Base-by-base conservation (phyloP, 2,888 invertebrate species). In the Synanthedon tipuliformis region DNA sequence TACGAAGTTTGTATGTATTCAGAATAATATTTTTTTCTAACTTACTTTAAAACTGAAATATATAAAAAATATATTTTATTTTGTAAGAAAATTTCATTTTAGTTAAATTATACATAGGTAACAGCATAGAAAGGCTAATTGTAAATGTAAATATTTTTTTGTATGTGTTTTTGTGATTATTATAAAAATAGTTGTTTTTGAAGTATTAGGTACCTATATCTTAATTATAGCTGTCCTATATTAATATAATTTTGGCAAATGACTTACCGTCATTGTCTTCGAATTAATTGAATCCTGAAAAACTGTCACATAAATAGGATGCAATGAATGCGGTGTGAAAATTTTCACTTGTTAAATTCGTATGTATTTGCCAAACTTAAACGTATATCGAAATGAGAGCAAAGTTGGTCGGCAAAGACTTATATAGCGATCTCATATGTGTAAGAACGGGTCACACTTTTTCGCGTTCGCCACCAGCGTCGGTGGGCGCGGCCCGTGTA, bases 391-490 rank as follows among this genome's bases (percentile, higher is more conserved):
- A 87, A 87, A 87, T 87, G 86, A 87, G 86, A 86, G 86, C 85
- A 86, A 81, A 79, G 64, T 79, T 71, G 68, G 78, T 68, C 72
- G 66, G 83, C 78, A 71, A 83, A 80, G 71, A 72, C 84, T 87
- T 87, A 85, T 87, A 87, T 87, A 86, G 78, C 73, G 70, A 79
- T 74, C 75, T 80, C 86, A 86, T 84, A 80, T 86, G 85, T 86
- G 87, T 86, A 85, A 83, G 86, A 86, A 78, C 86, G 75, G 81
- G 86, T 83, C 78, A 78, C 68, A 80, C 73, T 83, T 87, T 85
- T 86, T 83, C 73, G 81, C 87, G 75, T 83, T 86, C 86, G 84
- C 86, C 73, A 71, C 67, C 56, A 57, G 55, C 53, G 61, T 65
- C 64, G 56, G 74, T 81, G 81, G 85, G 86, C 80, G 86, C 80